Conservation (phyloP, 2,113 vertebrate genomes). For the Ivindomyrus marchei region DNA sequence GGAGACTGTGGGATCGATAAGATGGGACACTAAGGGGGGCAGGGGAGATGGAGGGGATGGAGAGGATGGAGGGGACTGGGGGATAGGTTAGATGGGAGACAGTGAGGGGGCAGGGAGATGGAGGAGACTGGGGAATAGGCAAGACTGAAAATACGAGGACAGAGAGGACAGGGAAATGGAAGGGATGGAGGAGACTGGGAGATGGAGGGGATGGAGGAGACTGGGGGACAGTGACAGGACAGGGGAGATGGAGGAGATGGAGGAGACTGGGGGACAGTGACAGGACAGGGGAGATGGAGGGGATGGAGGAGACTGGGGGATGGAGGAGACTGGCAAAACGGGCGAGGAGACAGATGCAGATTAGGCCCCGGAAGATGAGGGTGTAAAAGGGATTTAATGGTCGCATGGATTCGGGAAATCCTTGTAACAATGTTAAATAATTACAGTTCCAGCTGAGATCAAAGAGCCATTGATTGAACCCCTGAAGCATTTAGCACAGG, state of each 20-base stretch:
- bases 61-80: background rate
- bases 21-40: no score
- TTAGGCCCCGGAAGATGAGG: conserved; percentile 76
- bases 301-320: conserved; percentile 47
- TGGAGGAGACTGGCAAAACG: conserved; percentile 71
- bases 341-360: conserved; percentile 65
- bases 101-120: background rate
- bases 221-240: background rate
- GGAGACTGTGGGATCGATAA: background rate
- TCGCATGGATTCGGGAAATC: conserved; percentile 98
- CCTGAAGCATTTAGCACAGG: conserved; percentile 74
- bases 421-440: conserved; percentile 89
- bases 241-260: background rate
- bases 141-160: no score
- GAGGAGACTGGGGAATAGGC: background rate
- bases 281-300: background rate
- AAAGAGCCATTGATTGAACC: conserved; percentile 77
- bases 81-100: background rate
- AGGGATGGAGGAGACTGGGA: background rate
- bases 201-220: background rate
- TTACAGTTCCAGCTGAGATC: conserved; percentile 81
- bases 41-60: no score
- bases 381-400: conserved; percentile 80
- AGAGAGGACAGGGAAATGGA: background rate
- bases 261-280: conserved; percentile 44